Percentiles rank a stretch among this genome's conserved stretches.
These are phyloP conservation scores for Lates japonicus DNA, from an alignment of 2,797 vertebrate species.

Conservation along the genomic window DNA sequence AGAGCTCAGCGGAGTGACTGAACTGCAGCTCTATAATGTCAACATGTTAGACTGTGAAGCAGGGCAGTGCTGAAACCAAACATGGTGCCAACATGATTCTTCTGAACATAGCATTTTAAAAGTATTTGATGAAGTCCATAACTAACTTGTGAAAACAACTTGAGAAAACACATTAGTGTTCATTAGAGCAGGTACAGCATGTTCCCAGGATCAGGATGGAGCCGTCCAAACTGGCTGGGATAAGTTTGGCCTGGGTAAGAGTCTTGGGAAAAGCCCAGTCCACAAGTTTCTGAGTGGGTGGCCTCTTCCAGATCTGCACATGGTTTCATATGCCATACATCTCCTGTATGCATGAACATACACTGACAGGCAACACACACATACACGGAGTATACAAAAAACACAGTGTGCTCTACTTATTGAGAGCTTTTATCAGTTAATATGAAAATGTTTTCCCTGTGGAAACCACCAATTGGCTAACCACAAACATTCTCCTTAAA, in stretches of 20 bases:
- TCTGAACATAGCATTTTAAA: conserved; percentile 29
- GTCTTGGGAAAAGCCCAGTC: conserved; percentile 60
- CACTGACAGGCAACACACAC: conserved; percentile 30
- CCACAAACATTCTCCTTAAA: conserved; percentile 60
- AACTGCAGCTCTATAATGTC: too few relatives aligned
- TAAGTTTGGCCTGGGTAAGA: conserved; percentile 50
- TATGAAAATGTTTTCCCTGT: conserved; percentile 69
- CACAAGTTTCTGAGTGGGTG: conserved; percentile 68
- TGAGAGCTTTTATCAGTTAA: conserved; percentile 69
- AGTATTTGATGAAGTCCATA: conserved; percentile 45
- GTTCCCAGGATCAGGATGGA: conserved; percentile 60
- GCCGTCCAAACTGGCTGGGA: conserved; percentile 52
- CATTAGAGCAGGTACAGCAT: conserved; percentile 62
- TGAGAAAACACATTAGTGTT: conserved; percentile 54
- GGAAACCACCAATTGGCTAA: conserved; percentile 64
- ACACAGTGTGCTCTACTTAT: conserved; percentile 49
- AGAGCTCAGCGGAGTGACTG: not conserved
- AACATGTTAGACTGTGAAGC: conserved; percentile 30
- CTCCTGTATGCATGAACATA: conserved; percentile 19
- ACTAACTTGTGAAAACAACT: conserved; percentile 48
- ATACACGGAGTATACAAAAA: conserved; percentile 16
- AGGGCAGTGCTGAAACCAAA: conserved; percentile 25
- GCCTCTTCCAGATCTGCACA: conserved; percentile 53
- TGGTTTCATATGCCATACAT: conserved; percentile 48
- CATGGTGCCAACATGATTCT: conserved; percentile 17